phyloP scores from a whole-genome alignment of 2,797 vertebrate genomes.

The Artibeus lituratus region DNA sequence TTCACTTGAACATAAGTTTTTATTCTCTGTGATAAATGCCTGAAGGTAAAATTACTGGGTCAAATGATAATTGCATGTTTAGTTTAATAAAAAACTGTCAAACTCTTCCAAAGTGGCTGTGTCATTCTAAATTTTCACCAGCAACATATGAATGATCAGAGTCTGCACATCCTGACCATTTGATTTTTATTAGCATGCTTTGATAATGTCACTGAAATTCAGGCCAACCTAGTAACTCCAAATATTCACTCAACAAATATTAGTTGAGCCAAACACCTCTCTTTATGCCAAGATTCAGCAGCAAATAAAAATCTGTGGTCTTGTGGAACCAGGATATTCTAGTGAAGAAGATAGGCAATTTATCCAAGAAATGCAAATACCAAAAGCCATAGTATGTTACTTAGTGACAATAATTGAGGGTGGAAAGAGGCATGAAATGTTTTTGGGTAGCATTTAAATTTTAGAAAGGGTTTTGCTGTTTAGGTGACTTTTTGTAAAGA shows the following conservation, averaged over 20 bases:
- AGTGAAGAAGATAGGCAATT: not conserved
- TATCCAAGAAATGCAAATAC: not conserved
- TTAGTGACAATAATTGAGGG: not conserved
- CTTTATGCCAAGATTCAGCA: not conserved
- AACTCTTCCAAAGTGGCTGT: not conserved
- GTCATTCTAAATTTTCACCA: not conserved
- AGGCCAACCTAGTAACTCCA: not conserved
- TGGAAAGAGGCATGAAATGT: not conserved
- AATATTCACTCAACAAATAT: not conserved
- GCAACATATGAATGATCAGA: not conserved
- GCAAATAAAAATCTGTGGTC: not conserved
- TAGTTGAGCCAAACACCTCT: not conserved
- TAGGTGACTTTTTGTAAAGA: not conserved
- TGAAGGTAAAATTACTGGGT: not conserved
- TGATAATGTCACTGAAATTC: not conserved
- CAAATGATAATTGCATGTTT: not conserved
- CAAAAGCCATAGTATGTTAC: not conserved
- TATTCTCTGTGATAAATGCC: not conserved
- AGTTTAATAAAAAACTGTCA: too few species aligned
- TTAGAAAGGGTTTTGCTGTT: not conserved
- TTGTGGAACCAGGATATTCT: not conserved
- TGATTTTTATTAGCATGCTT: not conserved
- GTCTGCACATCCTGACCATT: not conserved
- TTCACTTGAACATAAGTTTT: not conserved
- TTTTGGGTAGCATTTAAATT: not conserved